Conservation (phyloP, 1,140 invertebrate species). For the Aphelinus atriplicis region DNA sequence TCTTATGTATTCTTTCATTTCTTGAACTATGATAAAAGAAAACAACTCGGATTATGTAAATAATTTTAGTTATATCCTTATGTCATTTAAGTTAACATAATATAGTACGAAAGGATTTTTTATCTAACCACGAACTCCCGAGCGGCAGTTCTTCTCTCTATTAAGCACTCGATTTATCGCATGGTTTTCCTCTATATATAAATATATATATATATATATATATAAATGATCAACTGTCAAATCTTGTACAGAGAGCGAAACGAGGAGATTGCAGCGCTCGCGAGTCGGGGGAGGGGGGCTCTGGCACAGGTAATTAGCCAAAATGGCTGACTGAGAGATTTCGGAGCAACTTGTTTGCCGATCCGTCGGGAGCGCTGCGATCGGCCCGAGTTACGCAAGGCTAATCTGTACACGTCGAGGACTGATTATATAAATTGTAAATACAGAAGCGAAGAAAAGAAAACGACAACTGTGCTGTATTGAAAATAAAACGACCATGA, state of each 20-base stretch:
- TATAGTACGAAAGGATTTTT: constrained; percentile 5
- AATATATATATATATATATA: no score
- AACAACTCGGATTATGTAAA: constrained; percentile 14
- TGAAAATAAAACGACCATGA: constrained; percentile 61
- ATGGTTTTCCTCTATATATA: no score
- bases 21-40: no score
- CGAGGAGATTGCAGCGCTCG: not conserved
- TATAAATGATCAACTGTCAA: constrained; percentile 7
- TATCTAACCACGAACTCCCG: not conserved
- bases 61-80: constrained; percentile 19
- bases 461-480: constrained; percentile 56
- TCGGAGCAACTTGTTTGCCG: not conserved
- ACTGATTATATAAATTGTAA: constrained; percentile 50
- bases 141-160: no score
- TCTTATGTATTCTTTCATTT: no score
- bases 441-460: constrained; percentile 48
- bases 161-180: no score
- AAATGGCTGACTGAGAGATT: not conserved
- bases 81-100: constrained; percentile 25
- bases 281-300: not conserved
- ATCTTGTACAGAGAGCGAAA: constrained; percentile 22
- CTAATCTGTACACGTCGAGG: constrained; percentile 25
- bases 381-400: not conserved
- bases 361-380: constrained; percentile 1
- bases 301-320: not conserved